These are phyloP conservation scores for Pseudomugil tenellus DNA, from an alignment of 2,797 vertebrate species.

Conservation along the genomic window DNA sequence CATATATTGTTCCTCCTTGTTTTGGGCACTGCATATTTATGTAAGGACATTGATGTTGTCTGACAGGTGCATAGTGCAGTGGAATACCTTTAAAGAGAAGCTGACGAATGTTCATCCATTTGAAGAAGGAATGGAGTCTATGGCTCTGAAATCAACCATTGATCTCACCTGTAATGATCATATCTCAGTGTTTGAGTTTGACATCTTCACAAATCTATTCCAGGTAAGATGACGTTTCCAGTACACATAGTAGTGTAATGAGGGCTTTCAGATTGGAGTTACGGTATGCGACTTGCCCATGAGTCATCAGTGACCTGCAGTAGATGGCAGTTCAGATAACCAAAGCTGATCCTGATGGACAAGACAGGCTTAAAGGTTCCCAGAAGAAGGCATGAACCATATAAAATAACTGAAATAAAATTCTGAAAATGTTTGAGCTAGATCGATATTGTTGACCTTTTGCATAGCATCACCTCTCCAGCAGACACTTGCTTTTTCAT, in stretches of 20 bases:
- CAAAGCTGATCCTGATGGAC: background rate
- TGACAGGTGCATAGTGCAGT: conserved; percentile 85
- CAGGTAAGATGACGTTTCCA: conserved; percentile 77
- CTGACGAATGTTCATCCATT: conserved; percentile 79
- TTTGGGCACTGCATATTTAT: background rate
- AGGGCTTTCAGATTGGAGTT: background rate
- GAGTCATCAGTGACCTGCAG: background rate
- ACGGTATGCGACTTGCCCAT: background rate
- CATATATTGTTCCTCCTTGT: background rate
- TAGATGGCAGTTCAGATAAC: background rate
- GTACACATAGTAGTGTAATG: background rate
- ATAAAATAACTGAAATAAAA: too few species aligned
- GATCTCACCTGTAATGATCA: conserved; percentile 90
- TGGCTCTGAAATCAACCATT: conserved; percentile 88
- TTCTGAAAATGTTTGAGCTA: background rate
- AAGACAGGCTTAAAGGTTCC: background rate
- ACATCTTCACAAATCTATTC: conserved; percentile 91
- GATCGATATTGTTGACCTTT: background rate
- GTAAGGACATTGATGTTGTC: background rate
- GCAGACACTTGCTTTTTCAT: too few species aligned
- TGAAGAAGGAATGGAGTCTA: conserved; percentile 84
- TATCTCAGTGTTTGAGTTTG: conserved; percentile 91
- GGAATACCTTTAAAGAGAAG: conserved; percentile 82
- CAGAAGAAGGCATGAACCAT: too few species aligned
- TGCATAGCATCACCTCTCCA: background rate